A percentile compares a stretch with the other conserved stretches of the same genome.
phyloP scores from a whole-genome alignment of 2,888 invertebrate genomes.

The Achlya flavicornis region DNA sequence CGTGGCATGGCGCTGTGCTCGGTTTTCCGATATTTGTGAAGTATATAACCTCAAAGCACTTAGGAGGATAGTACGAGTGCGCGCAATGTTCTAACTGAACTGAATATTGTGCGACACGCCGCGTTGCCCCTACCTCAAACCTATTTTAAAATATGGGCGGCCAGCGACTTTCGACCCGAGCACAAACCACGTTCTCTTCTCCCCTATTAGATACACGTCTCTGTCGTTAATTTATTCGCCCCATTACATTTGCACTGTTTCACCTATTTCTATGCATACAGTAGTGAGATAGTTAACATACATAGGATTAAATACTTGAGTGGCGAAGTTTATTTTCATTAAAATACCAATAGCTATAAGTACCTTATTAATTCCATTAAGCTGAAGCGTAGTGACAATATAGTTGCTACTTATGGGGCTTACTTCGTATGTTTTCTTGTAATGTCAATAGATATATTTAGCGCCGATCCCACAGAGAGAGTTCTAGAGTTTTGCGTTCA shows the following conservation, averaged over 20 bases:
- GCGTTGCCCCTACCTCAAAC: conserved; percentile 22
- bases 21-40: background rate
- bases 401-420: background rate
- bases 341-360: background rate
- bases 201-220: conserved; percentile 34
- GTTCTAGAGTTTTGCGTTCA: too few species aligned
- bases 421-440: background rate
- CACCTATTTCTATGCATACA: conserved; percentile 25
- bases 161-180: conserved; percentile 29
- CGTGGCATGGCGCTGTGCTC: background rate
- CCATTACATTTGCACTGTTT: conserved; percentile 42
- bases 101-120: conserved; percentile 34
- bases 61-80: conserved; percentile 15
- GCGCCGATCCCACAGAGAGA: too few species aligned
- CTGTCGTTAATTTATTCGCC: conserved; percentile 39
- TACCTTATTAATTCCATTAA: background rate
- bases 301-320: background rate
- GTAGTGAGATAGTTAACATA: conserved; percentile 16
- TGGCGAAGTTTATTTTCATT: background rate
- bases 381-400: background rate
- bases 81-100: conserved; percentile 23
- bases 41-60: conserved; percentile 3
- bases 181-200: conserved; percentile 23
- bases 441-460: background rate
- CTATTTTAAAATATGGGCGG: conserved; percentile 25